Percentiles rank a stretch among this genome's conserved stretches.
Conservation (phyloP, 2,113 vertebrate genomes). For the Paramisgurnus dabryanus region DNA sequence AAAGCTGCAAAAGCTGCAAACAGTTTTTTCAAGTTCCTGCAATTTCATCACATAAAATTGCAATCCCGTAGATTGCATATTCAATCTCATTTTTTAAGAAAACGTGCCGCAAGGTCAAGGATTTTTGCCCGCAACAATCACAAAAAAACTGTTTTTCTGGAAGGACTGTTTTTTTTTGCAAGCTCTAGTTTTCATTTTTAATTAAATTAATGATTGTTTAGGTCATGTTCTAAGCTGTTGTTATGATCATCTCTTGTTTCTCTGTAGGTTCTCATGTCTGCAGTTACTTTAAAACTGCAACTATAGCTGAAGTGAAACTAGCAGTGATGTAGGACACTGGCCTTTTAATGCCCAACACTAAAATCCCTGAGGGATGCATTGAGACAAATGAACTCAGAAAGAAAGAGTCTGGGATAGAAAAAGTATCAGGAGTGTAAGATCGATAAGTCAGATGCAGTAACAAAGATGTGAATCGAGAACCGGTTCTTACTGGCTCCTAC, state of each 20-base stretch:
- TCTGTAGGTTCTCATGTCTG: conserved; percentile 6
- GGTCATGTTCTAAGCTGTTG: background rate
- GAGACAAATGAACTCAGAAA: conserved; percentile 5
- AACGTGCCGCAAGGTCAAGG: too few species aligned
- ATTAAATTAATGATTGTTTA: background rate
- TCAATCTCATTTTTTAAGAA: too few species aligned
- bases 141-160: too few species aligned
- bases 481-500: background rate
- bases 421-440: background rate
- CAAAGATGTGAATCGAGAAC: conserved; percentile 6
- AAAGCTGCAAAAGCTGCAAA: too few species aligned
- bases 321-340: conserved; percentile 24
- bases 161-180: too few species aligned
- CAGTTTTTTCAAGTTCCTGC: too few species aligned
- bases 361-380: conserved; percentile 2
- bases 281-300: background rate
- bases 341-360: conserved; percentile 28
- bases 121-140: too few species aligned
- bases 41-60: too few species aligned
- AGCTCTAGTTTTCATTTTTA: too few species aligned
- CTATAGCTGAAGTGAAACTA: background rate
- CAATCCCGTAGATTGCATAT: too few species aligned
- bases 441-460: background rate
- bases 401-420: conserved; percentile 1
- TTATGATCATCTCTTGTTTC: background rate